These are phyloP conservation scores for Malurus splendens DNA, from an alignment of 2,797 vertebrate genomes.

Conservation along the genomic window DNA sequence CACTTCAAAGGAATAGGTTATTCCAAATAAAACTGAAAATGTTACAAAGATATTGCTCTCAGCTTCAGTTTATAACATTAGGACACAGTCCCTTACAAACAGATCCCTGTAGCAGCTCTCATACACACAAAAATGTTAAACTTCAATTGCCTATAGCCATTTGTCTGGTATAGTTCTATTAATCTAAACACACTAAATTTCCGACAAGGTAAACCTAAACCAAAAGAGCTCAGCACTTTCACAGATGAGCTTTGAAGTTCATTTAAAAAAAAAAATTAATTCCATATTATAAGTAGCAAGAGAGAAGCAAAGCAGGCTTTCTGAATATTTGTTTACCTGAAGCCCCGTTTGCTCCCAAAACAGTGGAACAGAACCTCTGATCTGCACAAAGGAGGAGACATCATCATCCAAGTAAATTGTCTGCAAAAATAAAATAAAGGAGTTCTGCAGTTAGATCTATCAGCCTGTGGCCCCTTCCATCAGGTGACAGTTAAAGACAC, in stretches of 20 bases:
- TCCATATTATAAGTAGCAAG: neutral
- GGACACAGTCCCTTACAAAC: neutral
- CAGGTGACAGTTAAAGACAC: constrained; percentile 32
- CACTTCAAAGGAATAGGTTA: neutral
- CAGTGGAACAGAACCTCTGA: constrained; percentile 77
- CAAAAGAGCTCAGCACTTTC: neutral
- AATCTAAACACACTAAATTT: neutral
- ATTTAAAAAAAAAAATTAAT: neutral
- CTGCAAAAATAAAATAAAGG: constrained; percentile 49
- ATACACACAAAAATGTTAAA: neutral
- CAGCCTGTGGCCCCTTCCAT: constrained; percentile 23
- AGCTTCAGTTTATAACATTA: neutral
- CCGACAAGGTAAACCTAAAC: neutral
- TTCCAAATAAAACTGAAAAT: neutral
- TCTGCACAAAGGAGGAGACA: constrained; percentile 78
- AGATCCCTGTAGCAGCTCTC: neutral
- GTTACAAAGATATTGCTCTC: neutral
- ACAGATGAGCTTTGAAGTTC: neutral
- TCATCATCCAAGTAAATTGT: constrained; percentile 78
- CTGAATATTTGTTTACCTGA: constrained; percentile 65
- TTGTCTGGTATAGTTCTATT: neutral
- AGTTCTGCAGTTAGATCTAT: constrained; percentile 36
- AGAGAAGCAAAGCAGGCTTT: neutral
- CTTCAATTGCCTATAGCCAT: neutral
- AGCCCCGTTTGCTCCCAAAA: constrained; percentile 77